Conservation (phyloP, 2,113 vertebrate genomes). For the Parus major region DNA sequence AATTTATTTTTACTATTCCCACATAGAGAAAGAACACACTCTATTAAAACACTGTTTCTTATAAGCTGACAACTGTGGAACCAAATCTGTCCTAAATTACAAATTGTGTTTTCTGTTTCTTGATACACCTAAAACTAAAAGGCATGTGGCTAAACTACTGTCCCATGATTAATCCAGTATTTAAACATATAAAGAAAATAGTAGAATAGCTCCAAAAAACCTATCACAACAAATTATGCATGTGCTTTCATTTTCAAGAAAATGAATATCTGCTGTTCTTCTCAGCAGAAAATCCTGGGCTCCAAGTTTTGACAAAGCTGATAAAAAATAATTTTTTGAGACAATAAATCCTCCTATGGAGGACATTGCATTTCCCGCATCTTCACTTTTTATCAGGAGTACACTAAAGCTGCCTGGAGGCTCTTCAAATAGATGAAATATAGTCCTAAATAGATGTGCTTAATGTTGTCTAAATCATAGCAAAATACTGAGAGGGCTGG, state of each 20-base stretch:
- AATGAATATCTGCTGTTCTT: conserved; percentile 20
- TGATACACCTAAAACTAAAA: neutral
- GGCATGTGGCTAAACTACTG: neutral
- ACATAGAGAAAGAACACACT: neutral
- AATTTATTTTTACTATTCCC: neutral
- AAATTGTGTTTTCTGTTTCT: neutral
- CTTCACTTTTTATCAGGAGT: conserved; percentile 59
- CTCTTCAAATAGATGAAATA: conserved; percentile 53
- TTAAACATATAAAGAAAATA: neutral
- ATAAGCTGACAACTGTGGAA: neutral
- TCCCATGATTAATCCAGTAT: neutral
- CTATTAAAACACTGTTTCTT: neutral
- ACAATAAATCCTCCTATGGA: conserved; percentile 41
- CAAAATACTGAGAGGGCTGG: conserved; percentile 25
- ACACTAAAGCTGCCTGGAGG: conserved; percentile 55
- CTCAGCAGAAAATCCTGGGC: conserved; percentile 1
- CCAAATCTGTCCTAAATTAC: neutral
- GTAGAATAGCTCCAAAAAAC: neutral
- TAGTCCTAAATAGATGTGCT: conserved; percentile 38
- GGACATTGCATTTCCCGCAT: conserved; percentile 34
- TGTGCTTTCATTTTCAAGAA: conserved; percentile 21
- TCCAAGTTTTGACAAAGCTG: conserved; percentile 44
- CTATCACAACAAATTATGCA: neutral
- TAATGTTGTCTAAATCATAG: conserved; percentile 66
- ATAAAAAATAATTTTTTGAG: conserved; percentile 53